phyloP scores from a whole-genome alignment of 1,140 invertebrate genomes.

The Brachionus paranguensis region DNA sequence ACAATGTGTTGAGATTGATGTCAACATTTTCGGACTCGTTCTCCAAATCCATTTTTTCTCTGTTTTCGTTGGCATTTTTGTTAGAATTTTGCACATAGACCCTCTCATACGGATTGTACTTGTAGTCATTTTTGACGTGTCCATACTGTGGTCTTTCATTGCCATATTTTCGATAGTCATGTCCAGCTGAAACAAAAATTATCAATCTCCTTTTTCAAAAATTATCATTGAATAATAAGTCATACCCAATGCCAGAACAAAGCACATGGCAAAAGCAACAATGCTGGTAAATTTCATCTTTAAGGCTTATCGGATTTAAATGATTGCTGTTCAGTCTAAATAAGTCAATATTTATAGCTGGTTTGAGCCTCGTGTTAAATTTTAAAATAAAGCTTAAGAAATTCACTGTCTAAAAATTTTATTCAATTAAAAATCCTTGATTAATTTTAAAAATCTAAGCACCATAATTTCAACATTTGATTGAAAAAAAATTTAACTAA shows the following conservation, averaged over 20 bases:
- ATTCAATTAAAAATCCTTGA: neutral
- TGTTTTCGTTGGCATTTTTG: neutral
- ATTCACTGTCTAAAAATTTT: neutral
- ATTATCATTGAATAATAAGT: neutral
- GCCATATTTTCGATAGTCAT: neutral
- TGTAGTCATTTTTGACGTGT: neutral
- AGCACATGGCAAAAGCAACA: neutral
- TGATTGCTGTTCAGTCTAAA: neutral
- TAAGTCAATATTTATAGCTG: neutral
- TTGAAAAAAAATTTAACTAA: neutral
- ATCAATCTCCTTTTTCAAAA: neutral
- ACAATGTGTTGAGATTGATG: neutral
- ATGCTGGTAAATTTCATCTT: neutral
- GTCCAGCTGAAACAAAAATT: neutral
- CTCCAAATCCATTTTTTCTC: neutral
- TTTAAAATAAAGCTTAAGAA: neutral
- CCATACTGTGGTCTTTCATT: neutral
- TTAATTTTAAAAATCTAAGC: neutral
- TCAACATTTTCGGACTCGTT: neutral
- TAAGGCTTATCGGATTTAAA: neutral
- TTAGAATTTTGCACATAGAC: neutral
- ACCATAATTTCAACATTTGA: neutral
- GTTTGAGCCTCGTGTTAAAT: neutral
- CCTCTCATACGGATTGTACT: neutral
- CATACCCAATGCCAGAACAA: neutral